These are phyloP conservation scores for Theristicus caerulescens DNA, from an alignment of 2,113 vertebrate species.

Conservation along the genomic window DNA sequence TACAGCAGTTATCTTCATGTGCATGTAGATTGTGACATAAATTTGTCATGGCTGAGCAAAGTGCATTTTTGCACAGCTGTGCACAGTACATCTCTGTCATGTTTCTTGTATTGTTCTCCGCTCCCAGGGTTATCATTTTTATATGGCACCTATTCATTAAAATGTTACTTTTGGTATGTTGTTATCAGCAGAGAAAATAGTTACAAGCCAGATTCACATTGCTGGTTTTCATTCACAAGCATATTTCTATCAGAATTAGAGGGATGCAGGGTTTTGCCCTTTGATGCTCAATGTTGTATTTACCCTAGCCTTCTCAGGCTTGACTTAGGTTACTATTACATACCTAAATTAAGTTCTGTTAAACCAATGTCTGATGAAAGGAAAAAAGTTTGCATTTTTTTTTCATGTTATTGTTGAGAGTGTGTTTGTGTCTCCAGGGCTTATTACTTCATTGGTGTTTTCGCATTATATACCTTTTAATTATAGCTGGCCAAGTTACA, in stretches of 20 bases:
- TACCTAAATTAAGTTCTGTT: not conserved
- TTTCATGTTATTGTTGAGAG: not conserved
- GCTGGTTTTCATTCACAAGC: not conserved
- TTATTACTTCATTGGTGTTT: not conserved
- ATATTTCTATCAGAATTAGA: not conserved
- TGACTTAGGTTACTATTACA: not conserved
- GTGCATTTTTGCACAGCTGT: not conserved
- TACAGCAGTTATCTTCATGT: not conserved
- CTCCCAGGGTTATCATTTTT: not conserved
- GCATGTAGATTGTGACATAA: not conserved
- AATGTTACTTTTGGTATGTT: not conserved
- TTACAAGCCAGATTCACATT: not conserved
- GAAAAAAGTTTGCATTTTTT: not conserved
- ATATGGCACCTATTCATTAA: not conserved
- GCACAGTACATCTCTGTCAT: not conserved
- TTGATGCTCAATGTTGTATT: not conserved
- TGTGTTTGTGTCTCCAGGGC: not conserved
- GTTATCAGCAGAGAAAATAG: not conserved
- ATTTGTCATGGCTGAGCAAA: not conserved
- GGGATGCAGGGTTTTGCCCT: not conserved
- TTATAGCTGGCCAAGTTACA: not conserved
- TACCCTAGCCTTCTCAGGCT: not conserved
- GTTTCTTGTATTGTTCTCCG: not conserved
- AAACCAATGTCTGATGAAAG: not conserved
- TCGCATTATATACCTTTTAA: not conserved